These are phyloP conservation scores for Fabriciana adippe DNA, from an alignment of 2,888 invertebrate species.

Conservation along the genomic window DNA sequence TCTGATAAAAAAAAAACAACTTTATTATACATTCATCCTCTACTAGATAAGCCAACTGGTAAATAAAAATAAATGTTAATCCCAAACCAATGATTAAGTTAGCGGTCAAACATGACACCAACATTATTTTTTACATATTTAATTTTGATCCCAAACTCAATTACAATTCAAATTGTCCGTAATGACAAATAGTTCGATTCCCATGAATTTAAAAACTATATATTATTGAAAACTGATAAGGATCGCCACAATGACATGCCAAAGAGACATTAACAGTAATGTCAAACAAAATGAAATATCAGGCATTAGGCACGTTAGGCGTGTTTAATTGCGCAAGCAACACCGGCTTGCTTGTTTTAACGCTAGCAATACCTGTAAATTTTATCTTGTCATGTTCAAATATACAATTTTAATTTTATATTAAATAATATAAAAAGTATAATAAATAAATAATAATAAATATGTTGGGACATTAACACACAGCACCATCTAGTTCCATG, in stretches of 20 bases:
- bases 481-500: too few species aligned
- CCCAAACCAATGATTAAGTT: constrained; percentile 10
- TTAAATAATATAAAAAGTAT: constrained; percentile 29
- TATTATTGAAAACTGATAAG: constrained; percentile 63
- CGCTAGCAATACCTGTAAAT: constrained; percentile 36
- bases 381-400: constrained; percentile 1
- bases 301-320: constrained; percentile 67
- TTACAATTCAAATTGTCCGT: constrained; percentile 40
- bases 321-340: constrained; percentile 67
- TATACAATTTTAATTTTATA: constrained; percentile 27
- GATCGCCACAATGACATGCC: constrained; percentile 72
- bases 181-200: constrained; percentile 49
- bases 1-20: too few species aligned
- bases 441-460: too few species aligned
- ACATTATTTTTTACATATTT: constrained; percentile 12
- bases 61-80: constrained; percentile 17
- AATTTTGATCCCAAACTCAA: constrained; percentile 32
- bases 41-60: neutral
- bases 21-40: too few species aligned
- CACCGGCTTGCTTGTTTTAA: constrained; percentile 48
- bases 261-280: constrained; percentile 77
- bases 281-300: constrained; percentile 72
- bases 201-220: constrained; percentile 57
- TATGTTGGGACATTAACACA: too few species aligned
- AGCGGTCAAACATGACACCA: constrained; percentile 16